Evolutionary conservation across 1,140 invertebrate species (phyloP).

Genomic region (Carcinoscorpius rotundicauda): DNA sequence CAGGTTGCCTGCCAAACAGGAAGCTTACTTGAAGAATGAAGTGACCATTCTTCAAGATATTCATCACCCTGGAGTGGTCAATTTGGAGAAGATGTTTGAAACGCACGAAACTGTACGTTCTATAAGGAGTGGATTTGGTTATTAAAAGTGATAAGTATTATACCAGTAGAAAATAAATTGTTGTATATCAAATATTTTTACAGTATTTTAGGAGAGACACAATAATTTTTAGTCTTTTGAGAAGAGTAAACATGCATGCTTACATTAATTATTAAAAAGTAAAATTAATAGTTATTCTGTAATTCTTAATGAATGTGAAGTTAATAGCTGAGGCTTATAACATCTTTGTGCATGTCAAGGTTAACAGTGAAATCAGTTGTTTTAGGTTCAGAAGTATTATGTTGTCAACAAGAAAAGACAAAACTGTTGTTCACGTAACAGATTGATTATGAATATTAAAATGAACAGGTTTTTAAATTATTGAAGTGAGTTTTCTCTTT

Average conservation of each 20-base stretch:
- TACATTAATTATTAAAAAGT: background rate
- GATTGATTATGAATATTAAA: too few relatives aligned
- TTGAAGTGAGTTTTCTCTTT: too few relatives aligned
- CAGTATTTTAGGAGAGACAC: background rate
- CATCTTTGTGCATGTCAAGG: too few relatives aligned
- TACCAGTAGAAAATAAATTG: background rate
- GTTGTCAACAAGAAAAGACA: too few relatives aligned
- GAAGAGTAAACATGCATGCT: background rate
- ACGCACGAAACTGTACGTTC: constrained; percentile 62
- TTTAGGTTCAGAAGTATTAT: too few relatives aligned
- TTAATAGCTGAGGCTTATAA: too few relatives aligned
- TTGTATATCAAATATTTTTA: background rate
- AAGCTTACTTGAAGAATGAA: constrained; percentile 96
- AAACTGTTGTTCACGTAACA: too few relatives aligned
- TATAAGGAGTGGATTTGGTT: background rate
- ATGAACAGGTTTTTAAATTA: too few relatives aligned
- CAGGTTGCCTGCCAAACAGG: constrained; percentile 96
- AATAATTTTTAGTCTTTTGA: background rate
- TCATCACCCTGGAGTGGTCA: constrained; percentile 53
- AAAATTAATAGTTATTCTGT: background rate
- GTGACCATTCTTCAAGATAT: constrained; percentile 94
- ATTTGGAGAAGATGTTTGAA: constrained; percentile 96
- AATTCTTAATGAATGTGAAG: background rate
- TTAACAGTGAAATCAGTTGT: too few relatives aligned
- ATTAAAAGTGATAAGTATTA: background rate